Base-by-base conservation (phyloP, 1,140 invertebrate species). In the Drosophila kohkoa region DNA sequence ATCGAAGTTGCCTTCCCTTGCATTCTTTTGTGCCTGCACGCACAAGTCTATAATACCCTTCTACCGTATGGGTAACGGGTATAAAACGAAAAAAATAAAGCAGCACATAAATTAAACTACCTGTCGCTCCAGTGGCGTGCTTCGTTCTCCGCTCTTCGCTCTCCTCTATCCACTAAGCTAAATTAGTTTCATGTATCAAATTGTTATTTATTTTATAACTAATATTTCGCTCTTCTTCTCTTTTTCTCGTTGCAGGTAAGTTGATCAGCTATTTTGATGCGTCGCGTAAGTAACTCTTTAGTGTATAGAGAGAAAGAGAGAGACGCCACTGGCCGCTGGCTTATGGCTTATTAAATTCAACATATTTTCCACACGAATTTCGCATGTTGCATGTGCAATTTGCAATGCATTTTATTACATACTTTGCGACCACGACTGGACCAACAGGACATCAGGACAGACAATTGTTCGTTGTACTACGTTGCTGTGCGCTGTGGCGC, bases 101-200 rank as follows among this genome's bases (percentile, higher is more conserved):
- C 46, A 75, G 69, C 85, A 85, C 81, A 89, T 89, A 89, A 89
- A 89, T 89, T 89, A 81, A 89, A 89, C 85, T 89, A 89, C 85
- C 85, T 89, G 85, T 89, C 85, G 85, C 85, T 78, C 81, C 70
- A 75, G 54, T 75, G 67, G 70, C 59, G 67, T 81, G 68, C 7
- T 30, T 8, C 15, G 13, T n/a, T 28, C 35, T 46, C 48, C 16
- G 58, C 13, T 46, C 16, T 7, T 13, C 1, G 4, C 32, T 16
- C 25, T 68, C 28, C 49, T 57, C 46, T 57, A 30, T 0, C 35
- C 45, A 55, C 48, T 72, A 67, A 72, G 66, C 71, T 11, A 82
- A 87, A 87, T 86, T 88, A 88, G 80, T 89, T 87, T 66, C 69
- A 77, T 80, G 71, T 64, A 64, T 57, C 60, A 66, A 62, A 49